These are phyloP conservation scores for Bujurquina vittata DNA, from an alignment of 2,113 vertebrate species.

Conservation along the genomic window DNA sequence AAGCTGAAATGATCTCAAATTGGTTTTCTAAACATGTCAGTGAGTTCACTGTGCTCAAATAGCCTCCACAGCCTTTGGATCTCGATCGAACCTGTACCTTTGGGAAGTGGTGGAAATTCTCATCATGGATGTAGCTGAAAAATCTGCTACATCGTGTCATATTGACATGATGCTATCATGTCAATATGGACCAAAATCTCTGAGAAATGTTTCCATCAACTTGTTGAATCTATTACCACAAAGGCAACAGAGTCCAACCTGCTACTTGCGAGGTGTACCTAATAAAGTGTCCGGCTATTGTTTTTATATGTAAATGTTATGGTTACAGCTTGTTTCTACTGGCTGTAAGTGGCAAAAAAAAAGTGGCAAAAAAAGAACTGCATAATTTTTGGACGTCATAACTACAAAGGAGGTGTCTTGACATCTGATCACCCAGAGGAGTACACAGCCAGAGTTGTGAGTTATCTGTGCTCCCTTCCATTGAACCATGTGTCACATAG, in stretches of 20 bases:
- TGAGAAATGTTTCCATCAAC: neutral
- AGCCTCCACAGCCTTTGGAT: neutral
- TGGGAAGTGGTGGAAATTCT: neutral
- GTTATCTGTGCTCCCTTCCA: constrained; percentile 65
- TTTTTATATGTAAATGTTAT: neutral
- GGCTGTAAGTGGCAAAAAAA: neutral
- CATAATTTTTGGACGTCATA: constrained; percentile 28
- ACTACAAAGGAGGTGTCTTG: constrained; percentile 49
- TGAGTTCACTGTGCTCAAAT: neutral
- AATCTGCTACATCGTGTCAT: neutral
- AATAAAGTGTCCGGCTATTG: neutral
- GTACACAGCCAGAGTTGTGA: constrained; percentile 52
- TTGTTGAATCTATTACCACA: neutral
- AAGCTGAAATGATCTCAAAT: neutral
- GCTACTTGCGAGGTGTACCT: neutral
- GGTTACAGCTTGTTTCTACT: neutral
- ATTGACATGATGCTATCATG: neutral
- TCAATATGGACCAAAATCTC: neutral
- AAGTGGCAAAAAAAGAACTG: neutral
- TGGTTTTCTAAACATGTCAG: too few relatives aligned
- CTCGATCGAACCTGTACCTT: neutral
- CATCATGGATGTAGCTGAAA: neutral
- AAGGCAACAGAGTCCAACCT: neutral
- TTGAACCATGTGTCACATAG: constrained; percentile 68
- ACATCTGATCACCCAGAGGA: constrained; percentile 54